A percentile compares a stretch with the other conserved stretches of the same genome.
Conservation (phyloP, 2,888 invertebrate genomes). For the Chaetogeoica ovagalla region DNA sequence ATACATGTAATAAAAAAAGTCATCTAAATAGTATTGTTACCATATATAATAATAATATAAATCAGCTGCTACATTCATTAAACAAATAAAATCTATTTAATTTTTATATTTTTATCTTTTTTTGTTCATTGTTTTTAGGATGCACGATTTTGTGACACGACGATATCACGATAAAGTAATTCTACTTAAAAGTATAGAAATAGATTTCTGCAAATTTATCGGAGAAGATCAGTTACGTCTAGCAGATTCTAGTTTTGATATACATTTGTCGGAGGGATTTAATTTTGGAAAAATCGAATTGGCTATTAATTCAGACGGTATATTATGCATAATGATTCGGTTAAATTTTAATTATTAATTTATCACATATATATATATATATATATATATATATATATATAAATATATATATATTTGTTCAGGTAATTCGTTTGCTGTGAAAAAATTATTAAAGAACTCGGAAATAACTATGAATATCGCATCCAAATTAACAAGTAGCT, state of each 20-base stretch:
- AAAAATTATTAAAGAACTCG: slow-evolving; percentile 7
- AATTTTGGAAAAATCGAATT: slow-evolving; percentile 22
- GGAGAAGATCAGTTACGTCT: background rate
- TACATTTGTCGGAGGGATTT: slow-evolving; percentile 7
- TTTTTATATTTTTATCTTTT: too few relatives aligned
- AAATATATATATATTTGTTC: background rate
- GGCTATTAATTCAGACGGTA: slow-evolving; percentile 1
- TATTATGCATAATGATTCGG: background rate
- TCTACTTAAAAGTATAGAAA: background rate
- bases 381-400: background rate
- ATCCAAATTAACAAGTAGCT: background rate
- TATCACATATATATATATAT: background rate
- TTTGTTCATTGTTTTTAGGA: background rate
- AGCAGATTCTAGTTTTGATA: background rate
- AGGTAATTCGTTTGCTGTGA: slow-evolving; percentile 19
- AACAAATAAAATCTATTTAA: too few relatives aligned
- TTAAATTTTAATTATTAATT: too few relatives aligned
- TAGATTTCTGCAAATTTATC: background rate
- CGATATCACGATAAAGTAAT: slow-evolving; percentile 8
- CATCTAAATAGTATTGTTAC: too few relatives aligned
- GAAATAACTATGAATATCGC: background rate
- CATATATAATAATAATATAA: too few relatives aligned
- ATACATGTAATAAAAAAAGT: too few relatives aligned
- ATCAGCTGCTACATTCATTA: too few relatives aligned
- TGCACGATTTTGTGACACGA: slow-evolving; percentile 1